Evolutionary conservation across 2,113 vertebrate genomes (phyloP).

Genomic region (Mirounga angustirostris): DNA sequence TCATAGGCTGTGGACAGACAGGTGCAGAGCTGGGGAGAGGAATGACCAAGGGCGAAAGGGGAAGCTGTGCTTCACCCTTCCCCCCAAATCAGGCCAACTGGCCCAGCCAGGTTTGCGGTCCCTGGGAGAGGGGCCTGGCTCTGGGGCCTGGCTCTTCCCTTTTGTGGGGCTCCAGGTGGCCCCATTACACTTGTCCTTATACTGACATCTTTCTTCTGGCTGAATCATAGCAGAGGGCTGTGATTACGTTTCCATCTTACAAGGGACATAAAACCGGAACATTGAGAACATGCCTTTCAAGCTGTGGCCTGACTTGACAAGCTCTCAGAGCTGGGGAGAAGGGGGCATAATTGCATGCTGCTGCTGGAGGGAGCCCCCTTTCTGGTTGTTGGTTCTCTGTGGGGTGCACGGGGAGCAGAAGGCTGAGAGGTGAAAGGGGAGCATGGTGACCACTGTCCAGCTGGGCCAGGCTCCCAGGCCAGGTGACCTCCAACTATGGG

Average conservation of each 20-base stretch:
- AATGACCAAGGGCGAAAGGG: fast-evolving
- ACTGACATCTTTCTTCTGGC: not conserved
- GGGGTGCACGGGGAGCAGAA: not conserved
- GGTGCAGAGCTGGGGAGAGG: not conserved
- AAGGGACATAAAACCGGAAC: not conserved
- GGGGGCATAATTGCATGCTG: fast-evolving
- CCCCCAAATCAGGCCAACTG: not conserved
- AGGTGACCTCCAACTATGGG: fast-evolving
- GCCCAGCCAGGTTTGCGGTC: not conserved
- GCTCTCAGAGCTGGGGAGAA: not conserved
- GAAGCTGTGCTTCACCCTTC: no score
- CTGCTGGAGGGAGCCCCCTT: not conserved
- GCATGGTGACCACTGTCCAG: fast-evolving
- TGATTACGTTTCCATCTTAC: not conserved
- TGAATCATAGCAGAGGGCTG: not conserved
- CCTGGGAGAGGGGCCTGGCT: not conserved
- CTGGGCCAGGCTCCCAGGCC: not conserved
- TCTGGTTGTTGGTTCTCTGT: no score
- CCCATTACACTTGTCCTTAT: not conserved
- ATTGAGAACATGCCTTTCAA: not conserved
- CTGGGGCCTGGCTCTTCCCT: not conserved
- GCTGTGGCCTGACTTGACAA: not conserved
- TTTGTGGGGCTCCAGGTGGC: not conserved
- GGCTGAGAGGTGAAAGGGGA: not conserved
- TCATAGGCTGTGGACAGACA: no score